Base-by-base conservation (phyloP, 2,888 invertebrate genomes). In the Torymus texanus region DNA sequence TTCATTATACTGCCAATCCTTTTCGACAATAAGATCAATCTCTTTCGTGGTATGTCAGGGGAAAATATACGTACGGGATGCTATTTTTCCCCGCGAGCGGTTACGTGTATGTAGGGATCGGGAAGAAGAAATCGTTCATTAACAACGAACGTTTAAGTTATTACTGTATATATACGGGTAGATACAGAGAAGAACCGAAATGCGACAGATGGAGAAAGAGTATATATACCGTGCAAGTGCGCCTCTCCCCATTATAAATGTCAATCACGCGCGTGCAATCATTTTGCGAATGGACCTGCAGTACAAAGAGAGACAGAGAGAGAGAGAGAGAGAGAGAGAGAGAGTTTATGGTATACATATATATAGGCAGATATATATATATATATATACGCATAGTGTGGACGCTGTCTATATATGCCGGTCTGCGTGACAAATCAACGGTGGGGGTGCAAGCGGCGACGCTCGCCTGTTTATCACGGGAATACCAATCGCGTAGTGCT, bases 141-240 rank as follows among this genome's bases (percentile, higher is more conserved):
- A 76, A 74, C 59, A 58, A 55, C 8, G 8, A 41, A 8, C 41
- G 41, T 41, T 41, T 41, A 41, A 41, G 41, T 8, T 8, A 41
- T 41, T 41, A 41, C 41, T 29, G 3, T 24, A n/a, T 24, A 8
- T 41, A 41, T 41, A 8, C 29, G 41, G 41, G 41, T 8, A 41
- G 18, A 61, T 18, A 61, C 12, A 24, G 56, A 8, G 10, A n/a
- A 24, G 12, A 51, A 56, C n/a, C 12, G 21, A 18, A 24, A 62
- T 5, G 77, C 81, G 83, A 74, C 82, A 81, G 82, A 82, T 82
- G 82, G 83, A 81, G 80, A 81, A 56, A 80, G 71, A 53, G 11
- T 21, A 2, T 21, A 21, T 21, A 21, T 21, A 24, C 16, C 3
- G 56, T 11, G 11, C 50, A 5, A 3, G 29, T 8, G 41, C 5